Conservation (phyloP, 2,113 vertebrate genomes). For the Pituophis catenifer region DNA sequence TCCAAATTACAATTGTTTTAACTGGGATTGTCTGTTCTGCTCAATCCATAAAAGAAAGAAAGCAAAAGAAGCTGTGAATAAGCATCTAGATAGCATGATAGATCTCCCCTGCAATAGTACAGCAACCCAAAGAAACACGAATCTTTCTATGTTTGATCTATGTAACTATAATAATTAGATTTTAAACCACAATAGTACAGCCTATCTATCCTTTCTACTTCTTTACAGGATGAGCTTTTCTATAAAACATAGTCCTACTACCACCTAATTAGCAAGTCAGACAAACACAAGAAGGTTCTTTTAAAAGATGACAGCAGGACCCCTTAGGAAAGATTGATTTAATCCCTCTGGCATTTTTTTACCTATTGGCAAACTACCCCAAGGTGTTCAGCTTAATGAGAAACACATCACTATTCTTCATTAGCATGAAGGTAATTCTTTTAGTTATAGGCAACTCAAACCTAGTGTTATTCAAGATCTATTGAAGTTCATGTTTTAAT, state of each 20-base stretch:
- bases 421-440: neutral
- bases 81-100: slow-evolving; percentile 30
- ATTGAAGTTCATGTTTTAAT: neutral
- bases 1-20: neutral
- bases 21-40: neutral
- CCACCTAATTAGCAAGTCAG: slow-evolving; percentile 31
- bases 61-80: slow-evolving; percentile 18
- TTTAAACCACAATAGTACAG: slow-evolving; percentile 36
- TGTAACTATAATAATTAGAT: slow-evolving; percentile 34
- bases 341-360: neutral
- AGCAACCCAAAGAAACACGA: neutral
- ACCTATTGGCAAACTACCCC: neutral
- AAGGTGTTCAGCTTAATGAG: too few species aligned
- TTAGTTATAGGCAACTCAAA: neutral
- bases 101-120: neutral
- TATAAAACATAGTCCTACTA: slow-evolving; percentile 13
- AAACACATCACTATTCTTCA: neutral
- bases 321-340: neutral
- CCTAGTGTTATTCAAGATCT: neutral
- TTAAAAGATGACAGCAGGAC: slow-evolving; percentile 17
- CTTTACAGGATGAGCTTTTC: neutral
- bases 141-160: slow-evolving; percentile 30
- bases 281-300: slow-evolving; percentile 17
- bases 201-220: slow-evolving; percentile 8
- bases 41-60: neutral